Percentiles rank a stretch among this genome's conserved stretches.
Conservation (phyloP, 30 jellyfish, hydroid and myxozoan genomes). For the Cassiopea andromeda region DNA sequence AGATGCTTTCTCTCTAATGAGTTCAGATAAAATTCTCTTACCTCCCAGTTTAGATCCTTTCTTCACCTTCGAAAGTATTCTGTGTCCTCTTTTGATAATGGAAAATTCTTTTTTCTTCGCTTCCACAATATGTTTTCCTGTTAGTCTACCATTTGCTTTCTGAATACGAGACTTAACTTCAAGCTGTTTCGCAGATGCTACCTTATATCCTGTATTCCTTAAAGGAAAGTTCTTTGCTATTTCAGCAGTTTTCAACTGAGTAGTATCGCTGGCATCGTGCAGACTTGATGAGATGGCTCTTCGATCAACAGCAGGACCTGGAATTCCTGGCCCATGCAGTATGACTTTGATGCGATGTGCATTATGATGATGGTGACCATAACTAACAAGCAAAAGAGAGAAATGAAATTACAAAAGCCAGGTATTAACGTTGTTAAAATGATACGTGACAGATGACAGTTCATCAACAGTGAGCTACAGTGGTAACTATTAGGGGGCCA, state of each 20-base stretch:
- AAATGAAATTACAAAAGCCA: too few species aligned
- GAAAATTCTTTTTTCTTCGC: neutral
- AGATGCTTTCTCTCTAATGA: too few species aligned
- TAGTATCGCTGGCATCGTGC: neutral
- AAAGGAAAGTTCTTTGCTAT: neutral
- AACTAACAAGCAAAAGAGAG: conserved; percentile 1
- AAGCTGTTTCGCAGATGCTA: neutral
- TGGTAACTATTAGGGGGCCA: too few species aligned
- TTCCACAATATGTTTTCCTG: neutral
- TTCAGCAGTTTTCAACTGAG: neutral
- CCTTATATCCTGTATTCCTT: neutral
- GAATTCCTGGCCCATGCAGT: conserved; percentile 80
- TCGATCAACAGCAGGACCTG: conserved; percentile 75
- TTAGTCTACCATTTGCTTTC: neutral
- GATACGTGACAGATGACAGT: too few species aligned
- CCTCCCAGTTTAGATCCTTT: neutral
- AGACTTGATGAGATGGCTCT: conserved; percentile 26
- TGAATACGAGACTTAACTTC: neutral
- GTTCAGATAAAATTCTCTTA: too few species aligned
- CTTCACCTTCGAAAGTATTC: neutral
- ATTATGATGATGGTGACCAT: conserved; percentile 56
- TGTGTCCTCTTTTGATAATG: neutral
- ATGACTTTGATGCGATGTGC: conserved; percentile 65
- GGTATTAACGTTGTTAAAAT: too few species aligned
- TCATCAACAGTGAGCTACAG: too few species aligned